Evolutionary conservation across 2,888 invertebrate species (phyloP).

Genomic region (Hypselothyrea guttata): DNA sequence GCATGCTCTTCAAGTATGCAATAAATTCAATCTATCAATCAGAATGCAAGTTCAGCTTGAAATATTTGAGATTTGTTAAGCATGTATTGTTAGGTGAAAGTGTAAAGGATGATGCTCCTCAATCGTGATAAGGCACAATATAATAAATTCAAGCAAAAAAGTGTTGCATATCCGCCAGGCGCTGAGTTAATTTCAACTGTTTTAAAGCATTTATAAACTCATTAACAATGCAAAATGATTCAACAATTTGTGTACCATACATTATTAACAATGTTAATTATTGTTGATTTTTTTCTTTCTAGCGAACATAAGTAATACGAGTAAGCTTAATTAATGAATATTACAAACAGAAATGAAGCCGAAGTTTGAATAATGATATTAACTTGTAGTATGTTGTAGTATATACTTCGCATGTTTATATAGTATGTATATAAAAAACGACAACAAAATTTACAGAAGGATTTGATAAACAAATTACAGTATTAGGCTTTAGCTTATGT

Average conservation of each 20-base stretch:
- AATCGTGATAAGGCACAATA: too few species aligned
- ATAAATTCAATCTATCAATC: too few species aligned
- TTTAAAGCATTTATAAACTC: constrained; percentile 13
- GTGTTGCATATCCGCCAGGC: constrained; percentile 43
- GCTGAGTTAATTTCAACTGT: constrained; percentile 6
- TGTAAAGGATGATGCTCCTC: too few species aligned
- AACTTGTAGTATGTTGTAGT: constrained; percentile 4
- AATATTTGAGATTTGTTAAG: too few species aligned
- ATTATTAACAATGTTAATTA: too few species aligned
- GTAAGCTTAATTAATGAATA: constrained; percentile 31
- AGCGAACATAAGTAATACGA: constrained; percentile 9
- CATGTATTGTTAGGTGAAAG: too few species aligned
- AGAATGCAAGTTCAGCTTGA: constrained; percentile 1
- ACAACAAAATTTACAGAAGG: constrained; percentile 80
- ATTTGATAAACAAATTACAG: constrained; percentile 60
- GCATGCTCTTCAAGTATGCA: constrained; percentile 37
- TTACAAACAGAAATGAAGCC: constrained; percentile 41
- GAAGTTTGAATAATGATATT: constrained; percentile 5
- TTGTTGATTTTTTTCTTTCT: constrained; percentile 1
- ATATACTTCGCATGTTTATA: constrained; percentile 5
- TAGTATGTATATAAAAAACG: constrained; percentile 27
- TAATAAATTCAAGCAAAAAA: constrained; percentile 16
- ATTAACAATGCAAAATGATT: constrained; percentile 18
- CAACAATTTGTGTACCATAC: background rate
- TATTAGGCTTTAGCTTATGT: constrained; percentile 35